These are phyloP conservation scores for Manis pentadactyla DNA, from an alignment of 2,797 vertebrate species.

Conservation along the genomic window DNA sequence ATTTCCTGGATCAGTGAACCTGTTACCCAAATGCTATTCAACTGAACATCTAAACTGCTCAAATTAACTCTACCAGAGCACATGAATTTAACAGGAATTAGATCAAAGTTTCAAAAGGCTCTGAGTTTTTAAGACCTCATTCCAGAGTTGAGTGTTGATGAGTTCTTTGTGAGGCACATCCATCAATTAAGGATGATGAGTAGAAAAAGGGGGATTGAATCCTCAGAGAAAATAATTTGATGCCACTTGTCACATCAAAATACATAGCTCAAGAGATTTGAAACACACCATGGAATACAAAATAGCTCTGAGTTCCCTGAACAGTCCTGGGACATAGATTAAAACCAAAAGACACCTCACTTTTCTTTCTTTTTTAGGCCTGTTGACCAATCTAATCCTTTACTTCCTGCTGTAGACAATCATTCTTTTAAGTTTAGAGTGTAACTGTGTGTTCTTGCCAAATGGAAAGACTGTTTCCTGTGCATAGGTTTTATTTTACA, in stretches of 20 bases:
- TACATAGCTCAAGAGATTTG: background rate
- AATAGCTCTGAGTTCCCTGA: background rate
- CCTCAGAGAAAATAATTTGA: background rate
- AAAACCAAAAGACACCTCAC: background rate
- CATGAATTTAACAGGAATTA: background rate
- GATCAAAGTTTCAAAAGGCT: background rate
- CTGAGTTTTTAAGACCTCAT: background rate
- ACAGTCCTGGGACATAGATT: background rate
- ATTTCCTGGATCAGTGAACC: background rate
- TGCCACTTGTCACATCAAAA: background rate
- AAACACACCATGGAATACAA: background rate
- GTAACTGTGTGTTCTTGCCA: background rate
- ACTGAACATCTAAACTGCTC: background rate
- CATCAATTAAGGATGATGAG: background rate
- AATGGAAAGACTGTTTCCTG: background rate
- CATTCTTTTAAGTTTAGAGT: background rate
- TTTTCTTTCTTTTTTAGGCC: background rate
- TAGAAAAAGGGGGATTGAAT: background rate
- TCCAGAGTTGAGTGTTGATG: background rate
- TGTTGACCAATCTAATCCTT: background rate
- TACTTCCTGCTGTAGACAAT: background rate
- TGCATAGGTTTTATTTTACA: background rate
- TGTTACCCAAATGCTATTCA: background rate
- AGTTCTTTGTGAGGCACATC: background rate
- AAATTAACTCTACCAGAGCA: background rate